Base-by-base conservation (phyloP, 2,113 vertebrate species). In the Tachycineta bicolor region DNA sequence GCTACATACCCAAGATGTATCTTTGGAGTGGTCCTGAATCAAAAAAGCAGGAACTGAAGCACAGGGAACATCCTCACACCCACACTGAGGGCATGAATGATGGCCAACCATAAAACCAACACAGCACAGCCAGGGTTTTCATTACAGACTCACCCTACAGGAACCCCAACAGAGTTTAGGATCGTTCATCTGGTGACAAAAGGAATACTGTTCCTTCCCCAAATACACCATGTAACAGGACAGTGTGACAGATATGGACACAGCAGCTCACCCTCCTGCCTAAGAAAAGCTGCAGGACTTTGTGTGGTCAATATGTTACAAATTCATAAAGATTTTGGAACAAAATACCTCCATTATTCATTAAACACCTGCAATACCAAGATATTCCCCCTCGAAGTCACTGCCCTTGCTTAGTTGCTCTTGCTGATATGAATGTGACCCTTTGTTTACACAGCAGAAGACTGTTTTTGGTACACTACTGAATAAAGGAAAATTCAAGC, bases 1-100 rank as follows among this genome's bases (percentile, higher is more conserved):
- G 19, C 41, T 73, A 37, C 50, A 47, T 1, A 3, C 4, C 29
- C 39, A 31, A 10, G 1, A 4, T 1, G 7, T 7, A 16, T 39
- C 55, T 89, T 34, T 3, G 0, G 20, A 83, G 76, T 2, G 12
- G 8, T 52, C 21, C 39, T 5, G 6, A 64, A 46, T 17, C 26
- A 46, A 33, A 58, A 62, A 41, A 55, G 21, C 13, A 33, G 19
- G 5, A 79, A 34, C 6, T 74, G 37, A 16, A 6, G 31, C 43
- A 3, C 26, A 65, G 50, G 29, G 46, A 78, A 47, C 44, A 84
- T 14, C 58, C 20, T 52, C 9, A 39, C 10, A 29, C 12, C 21
- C 63, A 59, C 53, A 17, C 26, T 5, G 21, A 75, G 46, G 16
- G 18, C 11, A 28, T 5, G 26, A 79, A 41, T 3, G 10, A 41